phyloP scores from a whole-genome alignment of 2,888 invertebrate genomes.

The Folsomia manolachei region DNA sequence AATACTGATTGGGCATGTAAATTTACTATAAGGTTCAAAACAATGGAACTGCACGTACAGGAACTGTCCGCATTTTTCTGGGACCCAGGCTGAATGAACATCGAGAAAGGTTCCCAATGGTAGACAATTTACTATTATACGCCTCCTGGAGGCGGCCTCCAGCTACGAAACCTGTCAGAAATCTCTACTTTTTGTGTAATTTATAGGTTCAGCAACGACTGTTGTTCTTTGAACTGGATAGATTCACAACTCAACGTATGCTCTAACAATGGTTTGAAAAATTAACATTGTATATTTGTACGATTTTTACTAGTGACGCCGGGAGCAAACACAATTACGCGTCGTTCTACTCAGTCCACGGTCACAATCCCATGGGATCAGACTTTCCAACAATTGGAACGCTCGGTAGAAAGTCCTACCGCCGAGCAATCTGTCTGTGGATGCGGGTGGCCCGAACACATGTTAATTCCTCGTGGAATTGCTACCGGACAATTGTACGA shows the following conservation, averaged over 20 bases:
- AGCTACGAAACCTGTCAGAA: no score
- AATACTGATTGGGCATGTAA: no score
- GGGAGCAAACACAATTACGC: slow-evolving; percentile 62
- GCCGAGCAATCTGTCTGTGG: not conserved
- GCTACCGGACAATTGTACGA: not conserved
- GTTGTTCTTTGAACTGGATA: slow-evolving; percentile 71
- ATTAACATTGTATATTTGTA: slow-evolving; percentile 42
- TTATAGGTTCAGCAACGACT: slow-evolving; percentile 61
- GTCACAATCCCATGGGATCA: slow-evolving; percentile 72
- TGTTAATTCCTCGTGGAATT: not conserved
- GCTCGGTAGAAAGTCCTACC: not conserved
- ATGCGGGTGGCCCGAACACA: not conserved
- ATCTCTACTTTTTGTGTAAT: no score
- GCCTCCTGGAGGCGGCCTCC: not conserved
- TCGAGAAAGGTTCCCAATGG: slow-evolving; percentile 62
- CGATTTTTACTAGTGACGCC: slow-evolving; percentile 58
- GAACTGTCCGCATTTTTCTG: slow-evolving; percentile 69
- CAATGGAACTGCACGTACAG: slow-evolving; percentile 55
- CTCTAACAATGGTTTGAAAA: not conserved
- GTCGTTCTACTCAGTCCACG: slow-evolving; percentile 68
- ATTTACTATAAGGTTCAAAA: slow-evolving; percentile 53
- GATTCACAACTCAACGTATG: slow-evolving; percentile 66
- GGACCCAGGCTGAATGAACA: slow-evolving; percentile 67
- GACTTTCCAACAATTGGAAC: not conserved
- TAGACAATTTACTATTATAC: not conserved